Evolutionary conservation across 2,797 vertebrate genomes (phyloP).

Genomic region (Rhabdomys pumilio): DNA sequence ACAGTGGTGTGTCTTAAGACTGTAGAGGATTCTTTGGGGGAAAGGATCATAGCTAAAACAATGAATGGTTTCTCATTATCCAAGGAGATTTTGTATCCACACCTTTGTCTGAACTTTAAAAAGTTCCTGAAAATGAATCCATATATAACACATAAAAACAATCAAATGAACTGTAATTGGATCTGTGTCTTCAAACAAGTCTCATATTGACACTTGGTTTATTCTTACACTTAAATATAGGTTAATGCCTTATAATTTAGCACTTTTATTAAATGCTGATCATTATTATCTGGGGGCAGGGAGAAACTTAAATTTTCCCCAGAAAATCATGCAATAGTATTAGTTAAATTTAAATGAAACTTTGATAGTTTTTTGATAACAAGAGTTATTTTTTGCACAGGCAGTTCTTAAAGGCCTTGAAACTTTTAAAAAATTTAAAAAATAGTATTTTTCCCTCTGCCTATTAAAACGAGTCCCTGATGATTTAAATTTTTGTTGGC

Average conservation of each 20-base stretch:
- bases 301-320: neutral
- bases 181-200: constrained; percentile 42
- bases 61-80: neutral
- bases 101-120: neutral
- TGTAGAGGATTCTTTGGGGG: constrained; percentile 8
- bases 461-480: neutral
- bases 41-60: neutral
- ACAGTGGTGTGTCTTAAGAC: neutral
- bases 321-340: constrained; percentile 37
- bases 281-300: neutral
- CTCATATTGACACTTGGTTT: constrained; percentile 13
- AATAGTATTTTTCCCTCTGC: neutral
- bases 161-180: neutral
- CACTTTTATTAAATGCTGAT: constrained; percentile 55
- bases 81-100: constrained; percentile 2
- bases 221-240: constrained; percentile 66
- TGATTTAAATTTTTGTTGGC: constrained; percentile 6
- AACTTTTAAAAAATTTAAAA: neutral
- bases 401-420: neutral
- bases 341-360: neutral
- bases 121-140: constrained; percentile 14
- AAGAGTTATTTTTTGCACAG: constrained; percentile 8
- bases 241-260: constrained; percentile 4
- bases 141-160: constrained; percentile 20
- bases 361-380: constrained; percentile 1